Base-by-base conservation (phyloP, 92 coral and sea anemone genomes). In the Zoanthus sociatus region DNA sequence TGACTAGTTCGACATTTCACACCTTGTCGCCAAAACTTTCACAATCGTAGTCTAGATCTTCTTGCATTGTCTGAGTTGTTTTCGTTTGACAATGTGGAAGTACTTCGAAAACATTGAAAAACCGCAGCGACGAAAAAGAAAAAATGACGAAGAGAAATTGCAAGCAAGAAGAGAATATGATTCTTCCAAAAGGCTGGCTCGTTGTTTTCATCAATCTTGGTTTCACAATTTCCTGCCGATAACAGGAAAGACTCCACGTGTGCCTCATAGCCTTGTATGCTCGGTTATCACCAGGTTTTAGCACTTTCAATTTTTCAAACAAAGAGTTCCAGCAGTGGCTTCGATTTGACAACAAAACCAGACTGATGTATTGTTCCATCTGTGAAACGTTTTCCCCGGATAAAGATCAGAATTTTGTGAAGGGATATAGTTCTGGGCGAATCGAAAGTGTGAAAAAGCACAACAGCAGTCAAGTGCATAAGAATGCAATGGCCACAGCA, bases 131-230 rank as follows among this genome's bases (percentile, higher is more conserved):
- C 56, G 21, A 73, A 73, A 73, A 73, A 3, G 64, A 58, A 13
- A 58, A 58, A 58, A 3, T 58, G 64, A 58, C 20, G 0, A 58
- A 13, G 64, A 58, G 64, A 58, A 58, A 15, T 15, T 73, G 53
- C 56, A 73, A 73, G 77, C 56, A 73, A 73, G 55, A 73, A 12
- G 77, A 73, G 55, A 42, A 73, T 73, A 73, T 73, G 30, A 73
- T 17, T 73, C 77, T 73, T 73, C 77, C 78, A 73, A 73, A 73
- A 16, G 56, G 50, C 58, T 33, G 12, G 78, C 64, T 58, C 64
- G 20, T 58, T 58, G n/a, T 58, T 58, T 58, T 12, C 78, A 73
- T 16, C 78, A 44, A 7, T 44, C 78, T 44, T 73, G 78, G 78
- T 33, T 47, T 33, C 26, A 26, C 55, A 11, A 37, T 1, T 37